Percentiles rank a stretch among this genome's conserved stretches.
phyloP scores from a whole-genome alignment of 2,888 invertebrate species.

The Cremastinae sp. region DNA sequence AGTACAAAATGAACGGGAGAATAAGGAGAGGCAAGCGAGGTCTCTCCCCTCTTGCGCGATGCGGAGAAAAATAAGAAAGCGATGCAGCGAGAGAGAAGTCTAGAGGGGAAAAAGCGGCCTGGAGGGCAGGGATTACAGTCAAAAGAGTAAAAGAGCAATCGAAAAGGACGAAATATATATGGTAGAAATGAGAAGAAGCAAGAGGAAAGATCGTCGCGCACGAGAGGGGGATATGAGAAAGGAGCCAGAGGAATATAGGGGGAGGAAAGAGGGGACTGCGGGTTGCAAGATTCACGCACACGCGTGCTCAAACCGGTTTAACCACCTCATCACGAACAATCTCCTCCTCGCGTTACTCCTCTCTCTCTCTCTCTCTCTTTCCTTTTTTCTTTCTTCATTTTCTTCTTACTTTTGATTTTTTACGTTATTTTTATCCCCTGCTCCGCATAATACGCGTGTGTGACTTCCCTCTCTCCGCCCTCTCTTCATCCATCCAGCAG shows the following conservation, averaged over 20 bases:
- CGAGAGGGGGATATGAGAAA: conserved; percentile 8
- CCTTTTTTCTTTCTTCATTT: conserved; percentile 54
- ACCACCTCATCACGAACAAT: conserved; percentile 80
- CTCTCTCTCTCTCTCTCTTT: conserved; percentile 57
- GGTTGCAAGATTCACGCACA: conserved; percentile 66
- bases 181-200: conserved; percentile 51
- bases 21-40: conserved; percentile 15
- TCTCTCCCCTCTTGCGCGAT: no score
- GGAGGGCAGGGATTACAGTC: conserved; percentile 42
- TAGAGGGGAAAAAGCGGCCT: conserved; percentile 28
- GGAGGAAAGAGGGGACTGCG: conserved; percentile 37
- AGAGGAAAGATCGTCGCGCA: conserved; percentile 24
- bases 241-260: conserved; percentile 9
- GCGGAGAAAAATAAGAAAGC: conserved; percentile 35
- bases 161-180: conserved; percentile 50
- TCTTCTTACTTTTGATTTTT: conserved; percentile 48
- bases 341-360: conserved; percentile 78
- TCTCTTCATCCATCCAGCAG: conserved; percentile 9
- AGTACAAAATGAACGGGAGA: no score
- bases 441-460: no score
- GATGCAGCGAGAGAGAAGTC: conserved; percentile 19
- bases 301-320: conserved; percentile 79
- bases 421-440: conserved; percentile 60
- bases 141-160: conserved; percentile 59
- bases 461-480: conserved; percentile 9